Evolutionary conservation across 2,888 invertebrate genomes (phyloP), one percentile per base, ranked within the genome.

Genomic region (Cataglyphis rosenhaueri): DNA sequence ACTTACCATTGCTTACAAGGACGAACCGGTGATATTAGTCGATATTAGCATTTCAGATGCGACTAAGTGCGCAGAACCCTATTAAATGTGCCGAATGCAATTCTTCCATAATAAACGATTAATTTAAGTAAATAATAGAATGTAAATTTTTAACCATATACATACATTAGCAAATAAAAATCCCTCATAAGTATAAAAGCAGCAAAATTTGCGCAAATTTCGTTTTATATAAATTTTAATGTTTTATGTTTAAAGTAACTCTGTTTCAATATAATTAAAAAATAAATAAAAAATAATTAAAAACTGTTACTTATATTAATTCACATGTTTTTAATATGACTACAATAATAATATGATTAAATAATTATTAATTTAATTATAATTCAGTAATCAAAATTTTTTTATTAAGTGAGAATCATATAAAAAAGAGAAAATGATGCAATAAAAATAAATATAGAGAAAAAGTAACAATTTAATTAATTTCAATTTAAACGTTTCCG

Each of bases 31-130:
- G 76, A 48, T 21, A 21, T 21, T 21, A 21, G 35, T 84, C 74
- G 85, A 85, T 79, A 83, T 87, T 87, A 83, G 81, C 87, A 87
- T 87, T 86, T 74, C 79, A 85, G 85, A 84, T 85, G 61, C 41
- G 64, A 29, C 29, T 64, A 81, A 71, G 59, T 71, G 38, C 59
- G 44, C 44, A 25, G 9, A 25, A 79, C 61, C 48, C 59, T 25
- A 79, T 44, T n/a, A 21, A n/a, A 44, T 78, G 21, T 18, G 6
- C 41, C 44, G 21, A 59, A 78, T 70, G 44, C 32, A 59, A 59
- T 59, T 32, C 12, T 70, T 35, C 32, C 71, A 18, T 71, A 59
- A 68, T 65, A 65, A 76, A 66, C 59, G 59, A 70, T 71, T 79
- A 59, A 48, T 71, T 79, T 35, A 44, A 21, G 59, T 44, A 59